These are phyloP conservation scores for Adrianichthys oophorus DNA, from an alignment of 2,797 vertebrate genomes.

Conservation along the genomic window DNA sequence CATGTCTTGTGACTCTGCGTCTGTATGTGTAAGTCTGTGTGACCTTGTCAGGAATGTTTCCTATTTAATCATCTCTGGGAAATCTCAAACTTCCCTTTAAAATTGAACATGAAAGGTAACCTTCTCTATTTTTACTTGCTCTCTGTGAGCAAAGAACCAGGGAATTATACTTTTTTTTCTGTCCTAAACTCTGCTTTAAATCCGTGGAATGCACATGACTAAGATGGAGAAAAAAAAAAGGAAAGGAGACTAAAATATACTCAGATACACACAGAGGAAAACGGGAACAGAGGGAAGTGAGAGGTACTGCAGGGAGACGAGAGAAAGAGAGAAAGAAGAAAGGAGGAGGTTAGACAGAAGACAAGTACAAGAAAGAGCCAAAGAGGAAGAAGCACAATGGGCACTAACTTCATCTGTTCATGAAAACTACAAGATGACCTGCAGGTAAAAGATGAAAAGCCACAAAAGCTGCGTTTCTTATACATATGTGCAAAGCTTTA, in stretches of 20 bases:
- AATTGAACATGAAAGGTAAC: slow-evolving; percentile 77
- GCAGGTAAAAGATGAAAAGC: no score
- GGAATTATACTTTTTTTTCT: slow-evolving; percentile 55
- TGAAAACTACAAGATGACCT: no score
- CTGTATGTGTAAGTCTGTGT: slow-evolving; percentile 39
- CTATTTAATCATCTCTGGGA: slow-evolving; percentile 75
- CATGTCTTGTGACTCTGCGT: slow-evolving; percentile 20
- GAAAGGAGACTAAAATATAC: slow-evolving; percentile 22
- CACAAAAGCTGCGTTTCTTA: no score
- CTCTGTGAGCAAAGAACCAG: slow-evolving; percentile 55
- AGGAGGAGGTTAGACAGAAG: slow-evolving; percentile 39
- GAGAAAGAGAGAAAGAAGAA: slow-evolving; percentile 39
- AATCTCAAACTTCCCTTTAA: slow-evolving; percentile 73
- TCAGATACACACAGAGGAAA: slow-evolving; percentile 24
- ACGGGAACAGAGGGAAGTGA: slow-evolving; percentile 38
- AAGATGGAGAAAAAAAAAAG: slow-evolving; percentile 42
- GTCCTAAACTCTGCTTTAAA: slow-evolving; percentile 33
- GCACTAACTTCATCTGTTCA: no score
- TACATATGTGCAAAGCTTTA: no score
- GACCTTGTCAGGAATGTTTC: slow-evolving; percentile 66
- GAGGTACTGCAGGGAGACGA: slow-evolving; percentile 45
- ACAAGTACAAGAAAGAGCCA: slow-evolving; percentile 14
- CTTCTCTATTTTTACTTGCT: slow-evolving; percentile 71
- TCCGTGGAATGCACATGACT: slow-evolving; percentile 46
- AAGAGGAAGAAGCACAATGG: neutral